Conservation (phyloP, 2,888 invertebrate genomes). For the Stenoptilia bipunctidactyla region DNA sequence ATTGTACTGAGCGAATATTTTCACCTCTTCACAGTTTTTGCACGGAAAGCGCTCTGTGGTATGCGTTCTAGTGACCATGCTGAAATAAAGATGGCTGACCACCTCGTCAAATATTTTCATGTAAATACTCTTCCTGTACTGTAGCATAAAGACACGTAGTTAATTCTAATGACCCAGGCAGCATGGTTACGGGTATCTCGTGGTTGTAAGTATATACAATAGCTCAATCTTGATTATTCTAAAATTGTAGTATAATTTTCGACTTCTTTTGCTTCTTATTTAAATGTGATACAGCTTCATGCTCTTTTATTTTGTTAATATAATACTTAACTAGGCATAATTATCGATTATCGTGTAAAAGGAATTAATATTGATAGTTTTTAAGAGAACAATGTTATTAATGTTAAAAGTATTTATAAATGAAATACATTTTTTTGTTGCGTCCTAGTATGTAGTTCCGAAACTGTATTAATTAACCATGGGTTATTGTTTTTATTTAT, state of each 20-base stretch:
- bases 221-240: conserved; percentile 46
- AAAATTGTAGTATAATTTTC: conserved; percentile 42
- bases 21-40: conserved; percentile 43
- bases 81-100: conserved; percentile 26
- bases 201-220: conserved; percentile 66
- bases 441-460: conserved; percentile 21
- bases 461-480: too few relatives aligned
- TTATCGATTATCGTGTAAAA: conserved; percentile 46
- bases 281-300: conserved; percentile 54
- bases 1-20: not conserved
- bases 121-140: conserved; percentile 42
- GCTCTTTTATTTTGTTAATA: conserved; percentile 47
- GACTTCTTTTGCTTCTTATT: conserved; percentile 50
- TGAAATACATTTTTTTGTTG: conserved; percentile 33
- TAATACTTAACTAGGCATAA: conserved; percentile 28
- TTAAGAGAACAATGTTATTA: conserved; percentile 4
- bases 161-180: conserved; percentile 23
- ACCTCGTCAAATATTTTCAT: too few relatives aligned
- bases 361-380: conserved; percentile 21
- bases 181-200: conserved; percentile 62
- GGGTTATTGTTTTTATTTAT: too few relatives aligned
- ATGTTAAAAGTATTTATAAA: conserved; percentile 1
- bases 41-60: conserved; percentile 56
- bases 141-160: conserved; percentile 27
- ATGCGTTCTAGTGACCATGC: conserved; percentile 64